Evolutionary conservation across 1,140 invertebrate genomes (phyloP).

Genomic region (Mizuhopecten yessoensis): DNA sequence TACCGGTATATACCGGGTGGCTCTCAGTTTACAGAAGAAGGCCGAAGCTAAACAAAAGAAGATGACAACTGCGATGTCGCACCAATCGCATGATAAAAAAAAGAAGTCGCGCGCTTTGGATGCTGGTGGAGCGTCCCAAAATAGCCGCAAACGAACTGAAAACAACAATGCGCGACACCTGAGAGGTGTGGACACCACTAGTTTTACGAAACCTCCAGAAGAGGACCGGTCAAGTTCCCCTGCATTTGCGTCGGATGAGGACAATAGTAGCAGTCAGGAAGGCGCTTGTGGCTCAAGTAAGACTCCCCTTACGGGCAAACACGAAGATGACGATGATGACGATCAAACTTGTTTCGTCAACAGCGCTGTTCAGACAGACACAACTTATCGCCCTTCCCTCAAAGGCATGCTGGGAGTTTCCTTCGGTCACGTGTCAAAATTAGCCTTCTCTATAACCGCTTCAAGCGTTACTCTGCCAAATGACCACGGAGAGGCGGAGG

Average conservation of each 20-base stretch:
- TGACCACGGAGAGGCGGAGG: conserved; percentile 48
- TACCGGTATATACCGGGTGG: conserved; percentile 98
- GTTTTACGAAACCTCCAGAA: conserved; percentile 79
- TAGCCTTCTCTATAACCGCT: conserved; percentile 69
- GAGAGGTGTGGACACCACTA: conserved; percentile 71
- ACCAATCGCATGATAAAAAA: conserved; percentile 63
- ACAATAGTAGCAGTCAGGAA: conserved; percentile 83
- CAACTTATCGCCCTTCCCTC: conserved; percentile 64
- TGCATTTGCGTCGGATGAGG: conserved; percentile 97
- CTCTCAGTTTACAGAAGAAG: conserved; percentile 98
- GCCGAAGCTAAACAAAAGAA: conserved; percentile 90
- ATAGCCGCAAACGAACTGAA: conserved; percentile 63
- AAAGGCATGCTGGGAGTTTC: conserved; percentile 70
- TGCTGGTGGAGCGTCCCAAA: conserved; percentile 54
- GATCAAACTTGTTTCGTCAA: conserved; percentile 75
- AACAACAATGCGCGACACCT: conserved; percentile 65
- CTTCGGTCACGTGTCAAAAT: conserved; percentile 67
- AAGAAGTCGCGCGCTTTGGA: conserved; percentile 43
- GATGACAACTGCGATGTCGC: conserved; percentile 79
- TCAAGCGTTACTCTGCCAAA: conserved; percentile 60
- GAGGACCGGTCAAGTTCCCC: conserved; percentile 97
- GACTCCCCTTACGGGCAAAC: conserved; percentile 52
- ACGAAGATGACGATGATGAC: conserved; percentile 55
- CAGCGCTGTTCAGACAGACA: conserved; percentile 75
- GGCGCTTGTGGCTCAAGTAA: conserved; percentile 52